Base-by-base conservation (phyloP, 1,140 invertebrate genomes). In the Procambarus virginalis region DNA sequence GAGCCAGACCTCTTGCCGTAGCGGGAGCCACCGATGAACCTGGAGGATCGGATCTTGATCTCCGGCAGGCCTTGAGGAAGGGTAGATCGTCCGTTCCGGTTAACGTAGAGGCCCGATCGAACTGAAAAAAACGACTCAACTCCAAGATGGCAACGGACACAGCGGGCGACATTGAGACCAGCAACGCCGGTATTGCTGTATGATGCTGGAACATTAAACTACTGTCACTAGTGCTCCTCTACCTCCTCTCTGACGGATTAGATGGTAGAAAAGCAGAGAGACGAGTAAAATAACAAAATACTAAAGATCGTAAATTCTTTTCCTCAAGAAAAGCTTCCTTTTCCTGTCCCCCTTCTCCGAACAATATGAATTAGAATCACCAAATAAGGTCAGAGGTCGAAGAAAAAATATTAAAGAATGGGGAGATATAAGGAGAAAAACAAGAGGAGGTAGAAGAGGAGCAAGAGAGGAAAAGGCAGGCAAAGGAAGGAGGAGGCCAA, bases 1-100 rank as follows among this genome's bases (percentile, higher is more conserved):
- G 45, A 20, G 17, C 58, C 81, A 45, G 88, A 77, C 76, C 88
- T 84, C 81, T 89, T 89, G 55, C 88, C 88, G 55, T 89, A 89
- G 55, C 88, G 73, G 75, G 88, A 89, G 70, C 88, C 88, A 6
- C 88, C 88, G 17, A 89, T 75, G 75, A 89, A 89, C 3, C 82
- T 70, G 46, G 88, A 84, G 34, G 88, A 89, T 22, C 88, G 49
- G 51, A 89, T 75, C 88, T 89, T 89, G 75, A 89, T 84, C 46
- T 89, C 88, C 1, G 88, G 88, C 17, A 84, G 60, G 12, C 75
- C 82, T n/a, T 89, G 81, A 22, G 88, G 84, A 4, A 70, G 73
- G 0, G 70, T 68, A 22, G 88, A 89, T 4, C 88, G 73, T 0
- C 81, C 88, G 73, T 89, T 83, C 6, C 81, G 88, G 48, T 89